phyloP scores from a whole-genome alignment of 2,888 invertebrate species.

The Syritta pipiens region DNA sequence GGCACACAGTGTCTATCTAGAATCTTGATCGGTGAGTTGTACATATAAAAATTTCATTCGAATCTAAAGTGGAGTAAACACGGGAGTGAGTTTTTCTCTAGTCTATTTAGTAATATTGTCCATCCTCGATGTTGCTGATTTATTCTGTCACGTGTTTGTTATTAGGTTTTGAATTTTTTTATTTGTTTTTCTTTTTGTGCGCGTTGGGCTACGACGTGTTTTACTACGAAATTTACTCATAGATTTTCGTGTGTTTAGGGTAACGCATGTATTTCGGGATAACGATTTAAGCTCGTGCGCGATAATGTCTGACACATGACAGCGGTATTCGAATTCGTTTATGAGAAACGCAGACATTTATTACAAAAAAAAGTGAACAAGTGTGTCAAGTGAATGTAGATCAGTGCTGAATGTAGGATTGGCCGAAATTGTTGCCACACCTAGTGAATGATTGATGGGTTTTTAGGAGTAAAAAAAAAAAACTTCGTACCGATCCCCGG shows the following conservation, averaged over 20 bases:
- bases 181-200: constrained; percentile 2
- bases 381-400: too few relatives aligned
- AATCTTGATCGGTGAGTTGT: constrained; percentile 25
- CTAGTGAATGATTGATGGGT: too few relatives aligned
- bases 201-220: background rate
- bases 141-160: constrained; percentile 44
- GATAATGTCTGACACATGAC: constrained; percentile 13
- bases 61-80: constrained; percentile 43
- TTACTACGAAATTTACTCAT: constrained; percentile 17
- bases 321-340: too few relatives aligned
- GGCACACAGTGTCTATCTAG: constrained; percentile 33
- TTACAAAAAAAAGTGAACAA: too few relatives aligned
- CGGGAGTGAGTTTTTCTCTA: constrained; percentile 4
- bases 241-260: background rate
- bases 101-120: constrained; percentile 24
- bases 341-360: too few relatives aligned
- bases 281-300: constrained; percentile 14
- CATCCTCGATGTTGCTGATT: constrained; percentile 20
- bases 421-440: too few relatives aligned
- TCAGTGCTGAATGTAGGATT: too few relatives aligned
- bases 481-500: too few relatives aligned
- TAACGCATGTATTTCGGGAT: constrained; percentile 5
- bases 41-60: constrained; percentile 16
- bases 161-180: constrained; percentile 4
- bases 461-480: too few relatives aligned